Base-by-base conservation (phyloP, 23 tunicate species). In the Aplidium turbinatum region DNA sequence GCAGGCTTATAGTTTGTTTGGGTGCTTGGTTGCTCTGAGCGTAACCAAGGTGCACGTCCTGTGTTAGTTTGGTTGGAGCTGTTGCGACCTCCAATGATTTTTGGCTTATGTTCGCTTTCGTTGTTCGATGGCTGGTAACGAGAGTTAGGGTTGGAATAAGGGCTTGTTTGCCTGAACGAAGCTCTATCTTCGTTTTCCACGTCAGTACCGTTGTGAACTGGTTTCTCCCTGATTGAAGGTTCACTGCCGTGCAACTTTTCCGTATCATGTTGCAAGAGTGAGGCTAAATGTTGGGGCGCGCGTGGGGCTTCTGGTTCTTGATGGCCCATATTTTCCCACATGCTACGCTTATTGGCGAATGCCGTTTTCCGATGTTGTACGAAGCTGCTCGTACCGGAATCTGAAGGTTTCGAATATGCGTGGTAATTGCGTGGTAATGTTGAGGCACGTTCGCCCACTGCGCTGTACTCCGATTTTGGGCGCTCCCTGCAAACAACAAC, bases 381-480 rank as follows among this genome's bases (percentile, higher is more conserved):
- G 57, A 89, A 89, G 16, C 33, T 32, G 70, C 64, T 82, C 22
- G 73, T 11, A 11, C 34, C n/a, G 0, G 74, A 33, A 22, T 47
- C 77, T 1, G 58, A 63, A 11, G 80, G 89, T 40, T 76, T 89
- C 1, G 82, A 57, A 34, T 61, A 79, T 20, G 51, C 64, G 55
- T 75, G 86, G 62, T 87, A 87, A 58, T 87, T 80, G 11, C 87
- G 46, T 11, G 95, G 95, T 23, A 87, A 67, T 3, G 87, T 76
- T 31, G 74, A 21, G 29, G 87, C 53, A 1, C 80, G 60, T 30
- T 50, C 61, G 4, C 54, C 38, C 35, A 23, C 54, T 1, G 18
- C 1, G 9, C 50, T 32, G 53, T 89, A 75, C 1, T 76, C 96
- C 3, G 96, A 89, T 60, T 89, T 89, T 52, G 96, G 96, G 29